These are phyloP conservation scores for Drosophila varians DNA, from an alignment of 1,140 invertebrate genomes.

Conservation along the genomic window DNA sequence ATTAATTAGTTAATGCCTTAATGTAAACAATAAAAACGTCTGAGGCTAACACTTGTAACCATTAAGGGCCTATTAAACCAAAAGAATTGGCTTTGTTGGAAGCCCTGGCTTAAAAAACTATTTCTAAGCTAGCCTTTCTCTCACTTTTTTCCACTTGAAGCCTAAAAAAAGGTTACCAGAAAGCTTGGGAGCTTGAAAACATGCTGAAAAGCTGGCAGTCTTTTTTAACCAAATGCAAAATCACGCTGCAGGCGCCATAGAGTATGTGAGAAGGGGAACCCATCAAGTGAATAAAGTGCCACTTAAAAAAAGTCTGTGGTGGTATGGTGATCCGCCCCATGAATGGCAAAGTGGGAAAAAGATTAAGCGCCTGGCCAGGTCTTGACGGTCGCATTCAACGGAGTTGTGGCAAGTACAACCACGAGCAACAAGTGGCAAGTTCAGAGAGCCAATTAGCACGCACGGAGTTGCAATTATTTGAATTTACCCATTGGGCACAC, in stretches of 20 bases:
- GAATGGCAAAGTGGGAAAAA: neutral
- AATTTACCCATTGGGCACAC: slow-evolving; percentile 64
- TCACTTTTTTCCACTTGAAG: neutral
- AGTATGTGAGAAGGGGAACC: slow-evolving; percentile 13
- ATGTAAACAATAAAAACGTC: too few species aligned
- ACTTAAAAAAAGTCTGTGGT: neutral
- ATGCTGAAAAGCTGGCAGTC: slow-evolving; percentile 38
- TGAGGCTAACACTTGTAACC: too few species aligned
- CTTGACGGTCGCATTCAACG: slow-evolving; percentile 1
- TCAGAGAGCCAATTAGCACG: slow-evolving; percentile 52
- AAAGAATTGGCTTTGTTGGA: too few species aligned
- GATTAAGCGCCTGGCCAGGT: slow-evolving; percentile 11
- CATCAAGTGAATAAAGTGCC: slow-evolving; percentile 19
- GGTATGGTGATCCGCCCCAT: too few species aligned
- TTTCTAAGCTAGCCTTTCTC: neutral
- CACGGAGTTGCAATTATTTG: slow-evolving; percentile 57
- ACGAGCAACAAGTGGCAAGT: slow-evolving; percentile 31
- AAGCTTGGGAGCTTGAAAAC: neutral
- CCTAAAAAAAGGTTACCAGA: slow-evolving; percentile 41
- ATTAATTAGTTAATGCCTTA: too few species aligned
- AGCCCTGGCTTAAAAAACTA: too few species aligned
- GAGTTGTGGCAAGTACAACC: slow-evolving; percentile 21
- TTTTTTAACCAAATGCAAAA: slow-evolving; percentile 3
- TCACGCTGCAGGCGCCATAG: slow-evolving; percentile 5
- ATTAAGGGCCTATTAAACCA: too few species aligned